Evolutionary conservation across 35 echinoderm and acorn worm genomes (phyloP).

Genomic region (Hemicentrotus pulcherrimus): DNA sequence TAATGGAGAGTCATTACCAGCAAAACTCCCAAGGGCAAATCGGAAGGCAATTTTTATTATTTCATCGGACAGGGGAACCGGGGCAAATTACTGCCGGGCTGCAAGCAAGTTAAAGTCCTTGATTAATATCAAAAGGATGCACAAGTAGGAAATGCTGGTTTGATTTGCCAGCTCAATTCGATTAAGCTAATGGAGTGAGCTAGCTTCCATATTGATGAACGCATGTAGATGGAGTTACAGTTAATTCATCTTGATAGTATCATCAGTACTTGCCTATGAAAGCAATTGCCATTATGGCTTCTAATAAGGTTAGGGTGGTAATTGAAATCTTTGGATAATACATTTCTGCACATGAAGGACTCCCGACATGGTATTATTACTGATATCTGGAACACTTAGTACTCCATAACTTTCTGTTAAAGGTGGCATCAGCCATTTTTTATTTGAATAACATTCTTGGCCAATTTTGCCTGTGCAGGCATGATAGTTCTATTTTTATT

Average conservation of each 20-base stretch:
- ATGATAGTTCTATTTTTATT: no score
- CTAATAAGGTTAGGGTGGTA: not conserved
- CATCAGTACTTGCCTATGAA: not conserved
- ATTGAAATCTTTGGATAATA: not conserved
- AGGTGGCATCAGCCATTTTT: not conserved
- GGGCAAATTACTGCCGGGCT: not conserved
- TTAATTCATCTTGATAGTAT: not conserved
- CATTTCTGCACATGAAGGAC: not conserved
- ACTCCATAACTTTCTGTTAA: not conserved
- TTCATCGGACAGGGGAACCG: not conserved
- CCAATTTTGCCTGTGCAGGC: no score
- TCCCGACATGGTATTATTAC: not conserved
- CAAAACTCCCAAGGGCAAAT: not conserved
- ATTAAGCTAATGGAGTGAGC: not conserved
- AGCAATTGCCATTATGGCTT: not conserved
- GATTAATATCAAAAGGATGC: not conserved
- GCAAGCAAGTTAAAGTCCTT: not conserved
- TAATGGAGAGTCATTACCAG: not conserved
- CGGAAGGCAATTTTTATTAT: conserved; percentile 3
- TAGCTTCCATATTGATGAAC: not conserved
- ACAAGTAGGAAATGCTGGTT: not conserved
- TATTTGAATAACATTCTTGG: no score
- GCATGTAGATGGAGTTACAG: not conserved
- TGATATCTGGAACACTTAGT: not conserved
- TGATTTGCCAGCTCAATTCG: not conserved